Evolutionary conservation across 2,797 vertebrate genomes (phyloP), one percentile per base, ranked within the genome.

Genomic region (Tachyglossus aculeatus): DNA sequence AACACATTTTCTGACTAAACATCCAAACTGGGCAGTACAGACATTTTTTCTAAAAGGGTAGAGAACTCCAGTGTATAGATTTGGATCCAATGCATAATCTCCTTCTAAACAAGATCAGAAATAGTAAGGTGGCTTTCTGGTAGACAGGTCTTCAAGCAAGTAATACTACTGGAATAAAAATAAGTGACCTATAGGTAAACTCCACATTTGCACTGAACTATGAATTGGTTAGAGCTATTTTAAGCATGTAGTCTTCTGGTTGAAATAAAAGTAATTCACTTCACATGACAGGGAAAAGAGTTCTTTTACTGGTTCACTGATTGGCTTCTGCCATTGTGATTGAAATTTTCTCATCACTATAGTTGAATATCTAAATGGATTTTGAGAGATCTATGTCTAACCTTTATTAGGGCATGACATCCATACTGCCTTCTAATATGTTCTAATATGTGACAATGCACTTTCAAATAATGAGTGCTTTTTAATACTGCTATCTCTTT

Each of bases 41-140:
- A 18, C 22, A 21, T 43, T 38, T 38, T 39, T 3, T 39, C 34
- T 29, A 52, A n/a, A 57, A 40, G 19, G 36, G 18, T 31, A 22
- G 44, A 58, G 47, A 39, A 10, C 40, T 64, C 61, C 50, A 55
- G 50, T 65, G 40, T 2, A 4, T 57, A 64, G 22, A 69, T 52
- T 15, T 44, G 18, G 16, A 31, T 67, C 67, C 66, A 32, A 36
- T 32, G 53, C 48, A 19, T 60, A 27, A 43, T 52, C 61, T 68
- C 65, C 36, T 40, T 51, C 53, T 48, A 66, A 55, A 53, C 52
- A 36, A 54, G 16, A 48, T 45, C 48, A 54, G 62, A 45, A 19
- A 29, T 22, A 25, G 19, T 9, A 14, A 52, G n/a, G 6, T 41
- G 59, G 60, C 18, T 11, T 47, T 48, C 19, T 29, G 6, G 6